Conservation (phyloP, 2,888 invertebrate species). For the Hecatera dysodea region DNA sequence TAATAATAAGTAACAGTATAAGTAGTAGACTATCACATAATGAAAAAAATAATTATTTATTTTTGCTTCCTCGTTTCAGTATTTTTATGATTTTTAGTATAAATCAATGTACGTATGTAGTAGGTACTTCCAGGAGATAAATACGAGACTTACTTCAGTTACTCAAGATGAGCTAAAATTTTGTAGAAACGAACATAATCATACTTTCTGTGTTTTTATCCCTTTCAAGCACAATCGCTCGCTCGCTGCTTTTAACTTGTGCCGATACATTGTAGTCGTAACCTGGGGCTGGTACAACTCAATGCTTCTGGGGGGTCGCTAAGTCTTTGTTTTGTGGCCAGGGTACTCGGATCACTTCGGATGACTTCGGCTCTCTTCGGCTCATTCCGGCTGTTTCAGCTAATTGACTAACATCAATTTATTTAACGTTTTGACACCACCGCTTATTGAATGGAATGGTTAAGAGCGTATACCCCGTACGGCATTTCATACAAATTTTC, state of each 20-base stretch:
- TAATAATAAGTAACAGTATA: too few relatives aligned
- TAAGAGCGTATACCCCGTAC: too few relatives aligned
- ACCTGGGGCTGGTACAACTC: constrained; percentile 75
- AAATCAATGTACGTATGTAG: neutral
- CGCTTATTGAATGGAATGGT: neutral
- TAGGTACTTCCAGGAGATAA: too few relatives aligned
- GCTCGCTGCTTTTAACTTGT: constrained; percentile 55
- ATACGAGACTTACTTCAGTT: neutral
- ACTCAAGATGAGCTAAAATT: neutral
- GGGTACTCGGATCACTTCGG: constrained; percentile 33
- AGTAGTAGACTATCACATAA: too few relatives aligned
- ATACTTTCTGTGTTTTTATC: neutral
- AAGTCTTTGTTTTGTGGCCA: constrained; percentile 77
- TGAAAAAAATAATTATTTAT: neutral
- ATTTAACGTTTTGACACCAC: constrained; percentile 26
- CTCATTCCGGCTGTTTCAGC: constrained; percentile 46
- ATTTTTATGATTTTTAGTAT: neutral
- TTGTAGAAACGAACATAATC: neutral
- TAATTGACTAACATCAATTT: constrained; percentile 66
- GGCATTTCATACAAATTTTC: too few relatives aligned
- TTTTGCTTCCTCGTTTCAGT: neutral
- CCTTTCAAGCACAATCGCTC: neutral
- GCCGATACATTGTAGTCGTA: constrained; percentile 21
- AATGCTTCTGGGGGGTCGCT: constrained; percentile 75
- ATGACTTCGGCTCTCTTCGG: constrained; percentile 32